phyloP scores from a whole-genome alignment of 2,113 vertebrate genomes.

The Perca schrenkii region DNA sequence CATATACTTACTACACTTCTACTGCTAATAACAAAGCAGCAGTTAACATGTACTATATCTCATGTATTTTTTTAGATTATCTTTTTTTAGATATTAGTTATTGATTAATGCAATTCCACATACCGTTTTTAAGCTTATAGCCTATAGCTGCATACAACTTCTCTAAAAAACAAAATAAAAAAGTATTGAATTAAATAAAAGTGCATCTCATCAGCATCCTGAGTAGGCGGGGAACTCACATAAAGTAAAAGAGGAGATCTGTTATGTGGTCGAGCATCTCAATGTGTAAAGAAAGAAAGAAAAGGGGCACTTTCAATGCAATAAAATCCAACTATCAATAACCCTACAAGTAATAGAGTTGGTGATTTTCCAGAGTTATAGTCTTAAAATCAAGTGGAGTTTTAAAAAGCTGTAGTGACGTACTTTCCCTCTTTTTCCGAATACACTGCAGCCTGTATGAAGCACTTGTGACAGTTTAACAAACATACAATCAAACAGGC shows the following conservation, averaged over 20 bases:
- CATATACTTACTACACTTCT: background rate
- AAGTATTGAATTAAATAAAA: background rate
- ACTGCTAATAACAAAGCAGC: background rate
- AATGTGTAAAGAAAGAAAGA: background rate
- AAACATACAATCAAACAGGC: slow-evolving; percentile 1
- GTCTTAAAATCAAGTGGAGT: background rate
- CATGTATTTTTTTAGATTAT: background rate
- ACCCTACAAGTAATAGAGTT: background rate
- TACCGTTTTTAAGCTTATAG: too few relatives aligned
- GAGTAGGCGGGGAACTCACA: background rate
- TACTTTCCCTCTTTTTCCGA: background rate
- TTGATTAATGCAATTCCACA: too few relatives aligned
- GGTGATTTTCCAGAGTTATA: background rate
- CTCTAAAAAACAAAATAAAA: background rate
- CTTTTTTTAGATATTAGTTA: background rate
- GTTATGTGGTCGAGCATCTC: background rate
- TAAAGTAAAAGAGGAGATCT: background rate
- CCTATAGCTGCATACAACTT: background rate
- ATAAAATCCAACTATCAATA: background rate
- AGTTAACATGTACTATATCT: background rate
- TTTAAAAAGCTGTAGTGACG: background rate
- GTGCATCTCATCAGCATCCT: background rate
- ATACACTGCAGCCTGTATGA: background rate
- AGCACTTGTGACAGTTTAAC: slow-evolving; percentile 7
- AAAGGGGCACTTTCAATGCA: background rate